Evolutionary conservation across 2,888 invertebrate species (phyloP).

Genomic region (Oligia latruncula): DNA sequence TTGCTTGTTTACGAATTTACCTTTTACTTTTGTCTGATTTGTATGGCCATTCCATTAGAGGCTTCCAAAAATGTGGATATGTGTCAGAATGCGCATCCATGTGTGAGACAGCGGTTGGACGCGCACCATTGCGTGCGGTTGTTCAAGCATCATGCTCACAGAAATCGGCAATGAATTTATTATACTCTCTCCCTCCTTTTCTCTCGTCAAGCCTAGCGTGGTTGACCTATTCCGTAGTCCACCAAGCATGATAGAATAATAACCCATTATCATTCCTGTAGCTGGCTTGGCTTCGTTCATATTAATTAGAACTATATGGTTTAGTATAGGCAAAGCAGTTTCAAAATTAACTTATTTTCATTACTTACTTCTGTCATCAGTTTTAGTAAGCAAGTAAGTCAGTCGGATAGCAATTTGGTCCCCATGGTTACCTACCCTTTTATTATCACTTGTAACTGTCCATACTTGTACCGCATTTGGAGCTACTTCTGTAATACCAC

Average conservation of each 20-base stretch:
- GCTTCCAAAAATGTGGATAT: slow-evolving; percentile 45
- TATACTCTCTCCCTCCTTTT: slow-evolving; percentile 72
- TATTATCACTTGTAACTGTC: not conserved
- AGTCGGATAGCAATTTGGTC: not conserved
- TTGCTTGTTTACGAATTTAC: slow-evolving; percentile 19
- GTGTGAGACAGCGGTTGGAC: slow-evolving; percentile 81
- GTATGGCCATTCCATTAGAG: not conserved
- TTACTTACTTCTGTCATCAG: not conserved
- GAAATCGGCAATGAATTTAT: slow-evolving; percentile 72
- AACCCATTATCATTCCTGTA: slow-evolving; percentile 61
- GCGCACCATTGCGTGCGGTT: slow-evolving; percentile 80
- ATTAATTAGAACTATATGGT: slow-evolving; percentile 11
- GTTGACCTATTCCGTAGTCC: slow-evolving; percentile 61
- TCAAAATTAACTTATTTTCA: not conserved
- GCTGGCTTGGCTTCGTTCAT: slow-evolving; percentile 20
- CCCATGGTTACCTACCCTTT: not conserved
- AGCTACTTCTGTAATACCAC: slow-evolving; percentile 1
- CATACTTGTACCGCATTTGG: not conserved
- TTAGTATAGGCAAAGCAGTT: not conserved
- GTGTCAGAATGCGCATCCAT: slow-evolving; percentile 77
- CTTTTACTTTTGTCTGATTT: slow-evolving; percentile 41
- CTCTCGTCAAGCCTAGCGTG: slow-evolving; percentile 64
- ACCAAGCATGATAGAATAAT: slow-evolving; percentile 63
- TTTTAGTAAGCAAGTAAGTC: not conserved
- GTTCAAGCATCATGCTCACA: slow-evolving; percentile 67